Evolutionary conservation across 1,140 invertebrate genomes (phyloP).

Genomic region (Macrotrachela quadricornifera): DNA sequence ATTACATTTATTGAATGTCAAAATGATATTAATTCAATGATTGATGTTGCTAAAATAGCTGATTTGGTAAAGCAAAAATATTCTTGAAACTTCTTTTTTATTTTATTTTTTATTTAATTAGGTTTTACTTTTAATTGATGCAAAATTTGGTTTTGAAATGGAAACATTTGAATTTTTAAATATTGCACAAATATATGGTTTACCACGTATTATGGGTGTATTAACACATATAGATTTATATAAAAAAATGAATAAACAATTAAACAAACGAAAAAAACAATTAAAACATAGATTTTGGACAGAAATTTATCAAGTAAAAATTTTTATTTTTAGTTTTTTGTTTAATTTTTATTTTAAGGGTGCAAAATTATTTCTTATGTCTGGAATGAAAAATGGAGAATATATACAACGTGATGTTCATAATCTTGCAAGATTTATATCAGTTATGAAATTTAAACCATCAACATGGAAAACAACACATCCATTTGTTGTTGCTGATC

Average conservation of each 20-base stretch:
- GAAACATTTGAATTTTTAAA: constrained; percentile 97
- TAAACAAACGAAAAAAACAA: constrained; percentile 74
- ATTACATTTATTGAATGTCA: constrained; percentile 93
- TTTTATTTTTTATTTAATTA: no score
- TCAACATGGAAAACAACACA: constrained; percentile 72
- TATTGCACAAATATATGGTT: constrained; percentile 92
- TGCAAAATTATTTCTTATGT: constrained; percentile 88
- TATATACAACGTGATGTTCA: constrained; percentile 74
- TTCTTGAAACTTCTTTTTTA: no score
- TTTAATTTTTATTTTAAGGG: constrained; percentile 34
- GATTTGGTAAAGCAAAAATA: no score
- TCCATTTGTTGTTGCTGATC: constrained; percentile 56
- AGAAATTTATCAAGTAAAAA: constrained; percentile 64
- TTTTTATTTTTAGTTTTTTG: neutral
- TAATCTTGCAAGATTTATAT: constrained; percentile 85
- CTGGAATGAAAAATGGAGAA: constrained; percentile 57
- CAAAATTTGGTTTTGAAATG: constrained; percentile 98
- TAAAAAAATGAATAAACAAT: constrained; percentile 53
- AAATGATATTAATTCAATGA: constrained; percentile 96
- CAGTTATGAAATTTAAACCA: constrained; percentile 86
- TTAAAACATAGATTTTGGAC: constrained; percentile 95
- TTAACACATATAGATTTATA: constrained; percentile 86
- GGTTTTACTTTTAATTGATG: constrained; percentile 64
- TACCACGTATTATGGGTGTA: constrained; percentile 91
- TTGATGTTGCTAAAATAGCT: constrained; percentile 93